Conservation (phyloP, 2,113 vertebrate species). For the Sisor rabdophorus region DNA sequence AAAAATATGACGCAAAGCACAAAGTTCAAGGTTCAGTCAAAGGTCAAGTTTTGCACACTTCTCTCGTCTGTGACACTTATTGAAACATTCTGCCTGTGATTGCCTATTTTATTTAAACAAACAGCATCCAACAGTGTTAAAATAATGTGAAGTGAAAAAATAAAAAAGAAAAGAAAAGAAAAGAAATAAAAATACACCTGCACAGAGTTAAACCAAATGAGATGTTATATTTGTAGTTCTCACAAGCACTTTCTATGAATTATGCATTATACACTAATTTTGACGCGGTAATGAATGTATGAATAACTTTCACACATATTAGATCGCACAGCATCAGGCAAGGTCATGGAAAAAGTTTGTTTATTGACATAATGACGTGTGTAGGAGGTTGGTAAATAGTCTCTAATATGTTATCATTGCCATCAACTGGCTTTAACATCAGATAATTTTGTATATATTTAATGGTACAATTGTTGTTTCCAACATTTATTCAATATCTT, state of each 20-base stretch:
- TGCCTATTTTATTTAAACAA: constrained; percentile 37
- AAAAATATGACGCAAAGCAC: constrained; percentile 22
- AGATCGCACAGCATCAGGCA: constrained; percentile 21
- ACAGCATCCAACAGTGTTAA: constrained; percentile 33
- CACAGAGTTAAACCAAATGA: not conserved
- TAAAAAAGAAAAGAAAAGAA: not conserved
- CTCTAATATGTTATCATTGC: not conserved
- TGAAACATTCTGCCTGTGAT: constrained; percentile 32
- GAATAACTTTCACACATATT: constrained; percentile 18
- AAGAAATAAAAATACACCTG: not conserved
- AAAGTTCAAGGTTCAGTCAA: constrained; percentile 32
- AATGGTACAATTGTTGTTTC: too few relatives aligned
- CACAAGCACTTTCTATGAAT: constrained; percentile 6
- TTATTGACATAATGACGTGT: not conserved
- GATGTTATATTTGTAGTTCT: constrained; percentile 1
- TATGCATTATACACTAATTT: constrained; percentile 29
- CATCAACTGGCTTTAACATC: not conserved
- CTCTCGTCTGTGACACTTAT: constrained; percentile 15
- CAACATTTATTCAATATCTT: too few relatives aligned
- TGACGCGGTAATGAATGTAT: not conserved
- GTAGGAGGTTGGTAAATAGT: not conserved
- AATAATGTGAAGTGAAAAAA: not conserved
- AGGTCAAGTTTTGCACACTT: constrained; percentile 38
- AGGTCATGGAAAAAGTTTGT: constrained; percentile 15
- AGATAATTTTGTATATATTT: not conserved